Base-by-base conservation (phyloP, 2,888 invertebrate species). In the Drosophila buzzatii region DNA sequence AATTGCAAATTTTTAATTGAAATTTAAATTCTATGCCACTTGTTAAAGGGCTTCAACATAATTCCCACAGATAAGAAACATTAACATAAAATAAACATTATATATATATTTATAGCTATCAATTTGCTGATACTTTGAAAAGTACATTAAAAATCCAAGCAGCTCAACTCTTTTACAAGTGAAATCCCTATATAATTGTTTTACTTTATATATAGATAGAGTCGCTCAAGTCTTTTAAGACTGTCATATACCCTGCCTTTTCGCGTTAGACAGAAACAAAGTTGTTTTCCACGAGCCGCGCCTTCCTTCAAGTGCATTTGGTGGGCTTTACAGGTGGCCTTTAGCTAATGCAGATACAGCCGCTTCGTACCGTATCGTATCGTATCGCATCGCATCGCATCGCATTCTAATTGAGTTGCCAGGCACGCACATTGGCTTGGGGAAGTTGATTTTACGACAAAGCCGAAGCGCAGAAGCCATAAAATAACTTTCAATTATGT, bases 401-500 rank as follows among this genome's bases (percentile, higher is more conserved):
- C 58, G 74, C 53, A 87, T 81, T 82, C 75, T 70, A 81, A 82
- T 85, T 85, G 68, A 65, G 64, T 85, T 87, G 70, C 85, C 58
- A 73, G 69, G 75, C 85, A 85, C 85, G 87, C 75, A 76, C 81
- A 12, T n/a, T 58, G 58, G 72, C 64, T 74, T 74, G 82, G 70
- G 18, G 37, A 76, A 66, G 60, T 80, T 81, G 81, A 47, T 71
- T 85, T 79, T 53, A 85, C 83, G 81, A 73, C 70, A 68, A 62
- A 44, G 27, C 41, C 56, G 70, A 61, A 31, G 42, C 55, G 55
- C 37, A 69, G 82, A 88, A 86, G 82, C 82, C 86, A 79, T 85
- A 88, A 82, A 86, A 85, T 86, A 88, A 88, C 86, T 86, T 86
- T 86, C 89, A 89, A 87, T 87, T 89, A 84, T 82, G 70, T 82